Percentiles rank a stretch among this genome's conserved stretches.
These are phyloP conservation scores for Mylabris phalerata DNA, from an alignment of 1,140 invertebrate genomes.

Conservation along the genomic window DNA sequence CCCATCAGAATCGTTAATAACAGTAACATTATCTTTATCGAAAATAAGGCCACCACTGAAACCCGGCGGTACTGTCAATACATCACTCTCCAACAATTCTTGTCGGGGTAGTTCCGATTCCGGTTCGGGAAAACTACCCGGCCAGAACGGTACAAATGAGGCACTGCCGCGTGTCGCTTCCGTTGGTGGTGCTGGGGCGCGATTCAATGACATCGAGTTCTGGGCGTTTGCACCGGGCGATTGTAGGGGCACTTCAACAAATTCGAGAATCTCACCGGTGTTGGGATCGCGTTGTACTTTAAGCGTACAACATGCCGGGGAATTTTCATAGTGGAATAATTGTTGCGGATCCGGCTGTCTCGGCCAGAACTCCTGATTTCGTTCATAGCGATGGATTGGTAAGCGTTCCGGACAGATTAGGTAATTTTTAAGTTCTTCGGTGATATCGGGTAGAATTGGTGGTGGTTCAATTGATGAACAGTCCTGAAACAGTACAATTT, in stretches of 20 bases:
- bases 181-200: constrained; percentile 52
- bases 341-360: constrained; percentile 45
- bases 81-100: constrained; percentile 17
- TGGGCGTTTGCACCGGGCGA: constrained; percentile 57
- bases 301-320: constrained; percentile 46
- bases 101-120: constrained; percentile 18
- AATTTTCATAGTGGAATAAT: constrained; percentile 47
- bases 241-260: constrained; percentile 58
- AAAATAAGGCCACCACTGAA: constrained; percentile 54
- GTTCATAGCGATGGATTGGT: constrained; percentile 56
- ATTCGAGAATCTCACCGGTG: constrained; percentile 61
- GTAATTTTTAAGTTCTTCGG: constrained; percentile 51
- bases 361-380: constrained; percentile 52
- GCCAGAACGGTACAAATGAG: constrained; percentile 73
- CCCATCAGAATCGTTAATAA: too few species aligned
- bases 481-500: neutral
- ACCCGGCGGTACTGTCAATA: constrained; percentile 59
- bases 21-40: constrained; percentile 38
- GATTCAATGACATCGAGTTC: constrained; percentile 69
- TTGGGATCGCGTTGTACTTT: constrained; percentile 58
- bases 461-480: neutral
- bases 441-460: constrained; percentile 51
- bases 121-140: constrained; percentile 66
- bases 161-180: constrained; percentile 61
- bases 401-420: constrained; percentile 54